Percentiles rank a stretch among this genome's conserved stretches.
These are phyloP conservation scores for Melanostoma scalare DNA, from an alignment of 2,888 invertebrate species.

Conservation along the genomic window DNA sequence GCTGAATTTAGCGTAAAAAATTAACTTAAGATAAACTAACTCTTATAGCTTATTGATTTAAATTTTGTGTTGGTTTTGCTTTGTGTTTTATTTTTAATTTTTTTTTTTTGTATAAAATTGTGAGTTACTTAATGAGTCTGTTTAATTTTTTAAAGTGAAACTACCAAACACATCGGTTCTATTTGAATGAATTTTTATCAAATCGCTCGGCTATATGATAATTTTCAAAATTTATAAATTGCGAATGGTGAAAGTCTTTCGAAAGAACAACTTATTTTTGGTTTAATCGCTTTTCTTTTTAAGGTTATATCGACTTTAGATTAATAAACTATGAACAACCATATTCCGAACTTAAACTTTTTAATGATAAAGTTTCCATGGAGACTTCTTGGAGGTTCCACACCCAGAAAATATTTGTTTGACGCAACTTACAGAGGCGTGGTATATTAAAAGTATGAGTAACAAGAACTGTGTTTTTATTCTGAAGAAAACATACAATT, in stretches of 20 bases:
- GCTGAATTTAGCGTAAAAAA: conserved; percentile 68
- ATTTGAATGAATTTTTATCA: conserved; percentile 50
- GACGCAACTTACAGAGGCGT: too few relatives aligned
- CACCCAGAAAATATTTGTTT: conserved; percentile 29
- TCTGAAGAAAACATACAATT: too few relatives aligned
- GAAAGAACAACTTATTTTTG: not conserved
- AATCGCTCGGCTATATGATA: conserved; percentile 64
- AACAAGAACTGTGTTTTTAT: too few relatives aligned
- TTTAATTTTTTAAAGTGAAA: conserved; percentile 35
- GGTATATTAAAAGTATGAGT: too few relatives aligned
- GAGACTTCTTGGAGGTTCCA: conserved; percentile 61
- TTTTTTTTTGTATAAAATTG: conserved; percentile 42
- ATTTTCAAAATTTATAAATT: conserved; percentile 24
- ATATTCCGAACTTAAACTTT: not conserved
- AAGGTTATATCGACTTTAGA: not conserved
- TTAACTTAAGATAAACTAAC: conserved; percentile 58
- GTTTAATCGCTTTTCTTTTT: not conserved
- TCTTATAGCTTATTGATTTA: conserved; percentile 45
- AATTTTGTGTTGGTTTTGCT: conserved; percentile 10
- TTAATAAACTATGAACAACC: too few relatives aligned
- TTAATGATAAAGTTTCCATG: conserved; percentile 8
- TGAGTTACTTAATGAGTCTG: conserved; percentile 53
- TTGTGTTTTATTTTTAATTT: conserved; percentile 19
- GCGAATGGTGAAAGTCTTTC: conserved; percentile 39
- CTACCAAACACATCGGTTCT: conserved; percentile 29